Conservation (phyloP, 2,888 invertebrate genomes). For the Gisinianus flammeolus region DNA sequence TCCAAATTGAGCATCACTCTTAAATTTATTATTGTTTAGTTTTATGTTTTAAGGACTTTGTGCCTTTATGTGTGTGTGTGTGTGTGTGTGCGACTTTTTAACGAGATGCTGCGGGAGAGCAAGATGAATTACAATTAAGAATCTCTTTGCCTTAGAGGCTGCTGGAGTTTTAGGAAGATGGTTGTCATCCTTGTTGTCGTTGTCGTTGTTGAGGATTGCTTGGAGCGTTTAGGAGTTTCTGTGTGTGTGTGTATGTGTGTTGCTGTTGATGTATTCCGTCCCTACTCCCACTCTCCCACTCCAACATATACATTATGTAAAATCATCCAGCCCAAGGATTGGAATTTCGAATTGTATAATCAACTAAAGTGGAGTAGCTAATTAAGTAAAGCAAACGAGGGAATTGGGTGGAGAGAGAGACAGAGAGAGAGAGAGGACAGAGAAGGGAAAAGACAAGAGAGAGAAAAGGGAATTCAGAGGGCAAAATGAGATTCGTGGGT, state of each 20-base stretch:
- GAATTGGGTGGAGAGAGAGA: background rate
- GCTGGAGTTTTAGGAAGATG: no score
- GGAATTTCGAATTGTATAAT: constrained; percentile 7
- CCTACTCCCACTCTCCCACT: background rate
- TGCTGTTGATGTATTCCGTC: background rate
- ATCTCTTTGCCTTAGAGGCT: no score
- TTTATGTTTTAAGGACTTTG: no score
- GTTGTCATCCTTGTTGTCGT: no score
- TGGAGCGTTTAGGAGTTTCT: background rate
- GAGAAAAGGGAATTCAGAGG: background rate
- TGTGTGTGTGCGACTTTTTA: no score
- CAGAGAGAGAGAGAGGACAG: background rate
- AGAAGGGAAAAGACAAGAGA: background rate
- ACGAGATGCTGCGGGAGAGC: no score
- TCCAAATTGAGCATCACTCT: no score
- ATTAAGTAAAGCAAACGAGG: constrained; percentile 25
- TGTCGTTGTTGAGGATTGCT: background rate
- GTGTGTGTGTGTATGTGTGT: no score
- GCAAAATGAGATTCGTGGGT: background rate
- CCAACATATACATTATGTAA: no score
- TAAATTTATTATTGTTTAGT: no score
- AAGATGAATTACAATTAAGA: no score
- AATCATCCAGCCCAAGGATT: background rate
- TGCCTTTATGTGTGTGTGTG: no score
- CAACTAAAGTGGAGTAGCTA: constrained; percentile 25